Evolutionary conservation across 2,113 vertebrate species (phyloP), one percentile per base, ranked within the genome.

Genomic region (Hirundichthys speculiger): DNA sequence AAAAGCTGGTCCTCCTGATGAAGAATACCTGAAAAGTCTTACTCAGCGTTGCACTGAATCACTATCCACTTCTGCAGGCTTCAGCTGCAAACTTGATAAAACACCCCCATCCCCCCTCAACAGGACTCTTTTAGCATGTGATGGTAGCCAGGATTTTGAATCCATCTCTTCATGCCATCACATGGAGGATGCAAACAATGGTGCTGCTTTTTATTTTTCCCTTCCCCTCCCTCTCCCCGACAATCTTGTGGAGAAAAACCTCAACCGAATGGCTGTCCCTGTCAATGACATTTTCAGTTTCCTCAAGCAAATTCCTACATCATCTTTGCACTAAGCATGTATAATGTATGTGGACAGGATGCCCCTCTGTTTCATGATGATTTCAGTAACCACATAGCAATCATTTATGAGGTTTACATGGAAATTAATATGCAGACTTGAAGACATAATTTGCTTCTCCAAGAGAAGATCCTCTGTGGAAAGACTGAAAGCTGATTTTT

Each of bases 241-340:
- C 96, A 98, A 98, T 98, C 96, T 93, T 94, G 80, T 94, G 91
- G 94, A 88, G 75, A 90, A 86, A 63, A 80, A 71, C 77, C 82
- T 78, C 83, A 70, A 49, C 75, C 20, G 69, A 75, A 73, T 79
- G 71, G 82, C 46, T 61, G 82, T 88, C 72, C 58, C 64, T 79
- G 64, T 83, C 59, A 69, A 79, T 65, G 67, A 80, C 83, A 76
- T 78, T 85, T 78, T 80, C 74, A 79, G 77, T 86, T 80, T 88
- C 34, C 69, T 89, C 82, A 79, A 69, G 71, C 88, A 87, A 79
- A 77, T 91, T 90, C 71, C 73, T 76, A 75, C 85, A 75, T 86
- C 86, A 88, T 86, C 77, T 79, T 93, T 92, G 92, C 92, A 92
- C 93, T 92, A 91, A 88, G 81, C 82, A 64, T 55, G 65, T 77